Evolutionary conservation across 2,888 invertebrate genomes (phyloP), one percentile per base, ranked within the genome.

Genomic region (Epinotia nisella): DNA sequence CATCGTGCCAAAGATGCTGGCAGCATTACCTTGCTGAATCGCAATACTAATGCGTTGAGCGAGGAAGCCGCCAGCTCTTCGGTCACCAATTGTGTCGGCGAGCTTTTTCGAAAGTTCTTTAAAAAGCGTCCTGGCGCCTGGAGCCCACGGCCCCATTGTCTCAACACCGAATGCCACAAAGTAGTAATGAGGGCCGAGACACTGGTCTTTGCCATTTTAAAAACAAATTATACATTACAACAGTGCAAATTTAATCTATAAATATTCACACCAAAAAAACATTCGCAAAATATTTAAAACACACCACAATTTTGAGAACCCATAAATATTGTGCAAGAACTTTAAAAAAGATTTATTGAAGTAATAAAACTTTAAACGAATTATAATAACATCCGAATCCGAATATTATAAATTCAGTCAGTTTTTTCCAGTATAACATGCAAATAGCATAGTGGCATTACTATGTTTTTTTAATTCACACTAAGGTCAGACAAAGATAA

Each of bases 401-500:
- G 15, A 53, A 21, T 17, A 41, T 61, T 17, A 51, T 51, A 29
- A 29, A 51, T 17, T 5, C 11, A 49, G n/a, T 5, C 41, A 15
- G 45, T 45, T 64, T 35, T 51, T 64, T 51, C 2, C 7, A 19
- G 10, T 10, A 35, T 29, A 51, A 51, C 35, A 17, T 19, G 19
- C 64, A 64, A 64, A 64, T 53, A 35, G 11, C 64, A 53, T 51
- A 9, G 17, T 60, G 60, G 39, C 60, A 60, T 35, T 29, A 29
- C 9, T 4, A 21, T 13, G 1, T 19, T 64, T 53, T 53, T 4
- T 17, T 35, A 35, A 17, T 29, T 51, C 9, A 49, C 49, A 29
- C 17, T 24, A 64, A 62, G 51, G 62, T 64, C 62, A n/a, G n/a
- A n/a, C n/a, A 64, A 11, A 64, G n/a, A 5, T 51, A 64, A n/a